A percentile compares a stretch with the other conserved stretches of the same genome.
These are phyloP conservation scores for Chelonus insularis DNA, from an alignment of 1,140 invertebrate genomes.

Conservation along the genomic window DNA sequence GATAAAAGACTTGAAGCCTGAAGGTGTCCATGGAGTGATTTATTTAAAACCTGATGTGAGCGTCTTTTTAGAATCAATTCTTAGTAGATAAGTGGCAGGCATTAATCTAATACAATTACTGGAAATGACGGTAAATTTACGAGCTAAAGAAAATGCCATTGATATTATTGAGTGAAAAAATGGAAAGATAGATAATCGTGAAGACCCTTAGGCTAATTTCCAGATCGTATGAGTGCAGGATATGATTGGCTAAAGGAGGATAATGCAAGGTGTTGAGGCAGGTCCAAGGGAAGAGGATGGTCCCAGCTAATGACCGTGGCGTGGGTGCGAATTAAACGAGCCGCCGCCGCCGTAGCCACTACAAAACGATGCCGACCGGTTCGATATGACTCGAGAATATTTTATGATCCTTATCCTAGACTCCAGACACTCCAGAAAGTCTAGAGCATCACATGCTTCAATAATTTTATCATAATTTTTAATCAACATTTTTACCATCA, in stretches of 20 bases:
- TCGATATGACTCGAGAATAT: neutral
- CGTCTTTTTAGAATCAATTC: neutral
- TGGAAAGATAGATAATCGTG: neutral
- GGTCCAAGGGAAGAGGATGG: constrained; percentile 30
- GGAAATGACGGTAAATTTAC: constrained; percentile 49
- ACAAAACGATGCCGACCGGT: neutral
- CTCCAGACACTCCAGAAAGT: neutral
- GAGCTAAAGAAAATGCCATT: constrained; percentile 32
- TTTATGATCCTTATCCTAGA: neutral
- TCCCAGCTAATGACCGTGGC: constrained; percentile 48
- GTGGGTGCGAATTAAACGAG: constrained; percentile 51
- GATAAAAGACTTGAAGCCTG: neutral
- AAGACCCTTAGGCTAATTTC: constrained; percentile 6
- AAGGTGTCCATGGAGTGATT: too few species aligned
- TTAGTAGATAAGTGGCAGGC: constrained; percentile 36
- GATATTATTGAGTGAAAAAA: neutral
- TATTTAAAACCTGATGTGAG: too few species aligned
- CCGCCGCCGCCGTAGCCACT: neutral
- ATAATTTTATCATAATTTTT: too few species aligned
- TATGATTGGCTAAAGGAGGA: constrained; percentile 12
- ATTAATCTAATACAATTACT: constrained; percentile 57
- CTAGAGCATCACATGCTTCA: too few species aligned
- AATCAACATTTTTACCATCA: too few species aligned
- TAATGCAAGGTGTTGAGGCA: constrained; percentile 54
- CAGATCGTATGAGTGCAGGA: neutral